Conservation (phyloP, 2,113 vertebrate genomes). For the Silurus meridionalis region DNA sequence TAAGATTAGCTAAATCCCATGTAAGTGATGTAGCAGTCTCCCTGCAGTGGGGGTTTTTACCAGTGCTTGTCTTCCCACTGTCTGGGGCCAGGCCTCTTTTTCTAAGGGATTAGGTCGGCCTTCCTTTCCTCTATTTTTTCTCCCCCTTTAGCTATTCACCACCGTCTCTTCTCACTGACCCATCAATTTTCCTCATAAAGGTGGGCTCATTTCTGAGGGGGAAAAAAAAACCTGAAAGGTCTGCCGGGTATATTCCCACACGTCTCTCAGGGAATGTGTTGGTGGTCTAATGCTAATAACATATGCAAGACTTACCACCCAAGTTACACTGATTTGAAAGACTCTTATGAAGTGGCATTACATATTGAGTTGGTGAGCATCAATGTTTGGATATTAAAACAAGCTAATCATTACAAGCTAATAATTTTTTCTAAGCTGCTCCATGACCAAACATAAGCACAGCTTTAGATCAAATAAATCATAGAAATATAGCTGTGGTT, state of each 20-base stretch:
- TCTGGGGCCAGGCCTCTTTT: slow-evolving; percentile 78
- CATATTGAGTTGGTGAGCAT: slow-evolving; percentile 39
- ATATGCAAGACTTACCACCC: slow-evolving; percentile 49
- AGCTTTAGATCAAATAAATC: neutral
- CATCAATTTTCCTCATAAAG: slow-evolving; percentile 69
- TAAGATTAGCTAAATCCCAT: slow-evolving; percentile 86
- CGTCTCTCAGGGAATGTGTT: slow-evolving; percentile 64
- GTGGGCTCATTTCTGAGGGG: slow-evolving; percentile 62
- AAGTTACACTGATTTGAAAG: slow-evolving; percentile 41
- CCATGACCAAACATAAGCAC: neutral
- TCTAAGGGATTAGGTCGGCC: slow-evolving; percentile 80
- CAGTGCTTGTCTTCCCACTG: slow-evolving; percentile 80
- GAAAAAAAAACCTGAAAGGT: slow-evolving; percentile 64
- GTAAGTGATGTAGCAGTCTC: slow-evolving; percentile 84
- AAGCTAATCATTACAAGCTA: too few relatives aligned
- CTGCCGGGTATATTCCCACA: slow-evolving; percentile 72
- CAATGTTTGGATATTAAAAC: neutral
- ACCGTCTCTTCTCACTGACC: slow-evolving; percentile 77
- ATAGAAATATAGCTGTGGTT: neutral
- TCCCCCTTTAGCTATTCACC: slow-evolving; percentile 81
- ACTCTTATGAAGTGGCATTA: slow-evolving; percentile 37
- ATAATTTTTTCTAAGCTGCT: neutral
- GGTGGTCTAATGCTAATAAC: slow-evolving; percentile 56
- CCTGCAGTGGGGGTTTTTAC: slow-evolving; percentile 83
- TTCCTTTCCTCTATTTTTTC: slow-evolving; percentile 52